These are phyloP conservation scores for Bettongia penicillata DNA, from an alignment of 2,113 vertebrate species.

Conservation along the genomic window DNA sequence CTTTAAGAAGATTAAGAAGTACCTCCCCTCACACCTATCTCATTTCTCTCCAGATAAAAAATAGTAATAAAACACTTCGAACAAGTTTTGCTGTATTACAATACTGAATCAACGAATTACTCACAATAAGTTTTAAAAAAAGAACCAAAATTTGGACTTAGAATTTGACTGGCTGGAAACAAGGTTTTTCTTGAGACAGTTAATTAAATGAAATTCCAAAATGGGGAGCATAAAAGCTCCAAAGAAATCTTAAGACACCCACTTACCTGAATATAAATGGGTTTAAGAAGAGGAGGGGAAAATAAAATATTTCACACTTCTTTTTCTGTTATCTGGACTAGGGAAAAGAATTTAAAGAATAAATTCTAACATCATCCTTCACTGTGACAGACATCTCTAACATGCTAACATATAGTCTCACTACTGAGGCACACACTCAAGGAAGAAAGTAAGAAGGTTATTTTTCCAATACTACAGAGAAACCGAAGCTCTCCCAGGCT, in stretches of 20 bases:
- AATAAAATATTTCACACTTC: not conserved
- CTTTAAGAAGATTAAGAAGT: conserved; percentile 30
- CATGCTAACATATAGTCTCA: not conserved
- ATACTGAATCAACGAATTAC: not conserved
- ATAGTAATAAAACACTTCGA: not conserved
- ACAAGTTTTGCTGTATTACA: not conserved
- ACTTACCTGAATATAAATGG: conserved; percentile 12
- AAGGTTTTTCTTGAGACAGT: conserved; percentile 40
- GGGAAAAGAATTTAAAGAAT: not conserved
- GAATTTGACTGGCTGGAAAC: not conserved
- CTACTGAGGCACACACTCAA: not conserved
- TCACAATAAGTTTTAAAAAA: not conserved
- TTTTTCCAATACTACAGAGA: not conserved
- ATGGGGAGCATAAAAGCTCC: not conserved
- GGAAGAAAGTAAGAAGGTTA: not conserved
- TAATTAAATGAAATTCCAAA: conserved; percentile 23
- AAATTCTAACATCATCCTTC: not conserved
- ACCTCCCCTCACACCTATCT: not conserved
- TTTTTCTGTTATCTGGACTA: not conserved
- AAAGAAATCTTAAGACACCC: conserved; percentile 38
- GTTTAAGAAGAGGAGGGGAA: not conserved
- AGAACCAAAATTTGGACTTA: not conserved
- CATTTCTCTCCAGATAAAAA: not conserved
- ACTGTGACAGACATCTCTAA: not conserved
- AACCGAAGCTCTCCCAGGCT: not conserved